Base-by-base conservation (phyloP, 2,113 vertebrate genomes). In the Nycticryphes semicollaris region DNA sequence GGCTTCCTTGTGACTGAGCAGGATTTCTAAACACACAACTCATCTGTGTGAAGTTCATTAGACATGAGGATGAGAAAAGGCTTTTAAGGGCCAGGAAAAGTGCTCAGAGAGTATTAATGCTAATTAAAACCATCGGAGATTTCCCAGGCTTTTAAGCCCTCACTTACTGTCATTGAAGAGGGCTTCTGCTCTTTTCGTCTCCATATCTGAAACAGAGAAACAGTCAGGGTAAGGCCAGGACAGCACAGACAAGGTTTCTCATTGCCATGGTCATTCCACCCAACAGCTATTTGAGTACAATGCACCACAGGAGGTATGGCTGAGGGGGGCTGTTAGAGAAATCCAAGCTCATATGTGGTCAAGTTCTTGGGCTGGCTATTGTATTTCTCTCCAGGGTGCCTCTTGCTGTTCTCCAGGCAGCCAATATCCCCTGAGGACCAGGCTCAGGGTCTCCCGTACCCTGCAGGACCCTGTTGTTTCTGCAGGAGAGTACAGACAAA, bases 101-200 rank as follows among this genome's bases (percentile, higher is more conserved):
- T 56, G 19, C 12, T 78, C 20, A 66, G 72, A 39, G 24, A 62
- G 18, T 77, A 33, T 66, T 91, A 41, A 82, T 0, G 10, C 21
- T 62, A 39, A 77, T 90, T 64, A 72, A 6, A 79, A 72, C 37
- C 81, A 51, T 1, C 1, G 1, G 22, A 70, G 41, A 54, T 87
- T 68, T 66, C 56, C 47, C 33, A 79, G 70, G 45, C 35, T 84
- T 81, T 27, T 64, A 59, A 87, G 53, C 47, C 64, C 35, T 89
- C 53, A 98, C 98, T 98, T 98, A 98, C 98, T 98, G 54, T 93
- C 97, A 72, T 97, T 93, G 96, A 98, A 98, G 94, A 98, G 96
- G 69, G 96, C 95, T 98, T 98, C 97, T 95, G 97, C 98, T 84
- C 63, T 91, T 23, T 59, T 19, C 6, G 75, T 64, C 47, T 87